A percentile compares a stretch with the other conserved stretches of the same genome.
Conservation (phyloP, 1,140 invertebrate species). For the Brachystomella parvula region DNA sequence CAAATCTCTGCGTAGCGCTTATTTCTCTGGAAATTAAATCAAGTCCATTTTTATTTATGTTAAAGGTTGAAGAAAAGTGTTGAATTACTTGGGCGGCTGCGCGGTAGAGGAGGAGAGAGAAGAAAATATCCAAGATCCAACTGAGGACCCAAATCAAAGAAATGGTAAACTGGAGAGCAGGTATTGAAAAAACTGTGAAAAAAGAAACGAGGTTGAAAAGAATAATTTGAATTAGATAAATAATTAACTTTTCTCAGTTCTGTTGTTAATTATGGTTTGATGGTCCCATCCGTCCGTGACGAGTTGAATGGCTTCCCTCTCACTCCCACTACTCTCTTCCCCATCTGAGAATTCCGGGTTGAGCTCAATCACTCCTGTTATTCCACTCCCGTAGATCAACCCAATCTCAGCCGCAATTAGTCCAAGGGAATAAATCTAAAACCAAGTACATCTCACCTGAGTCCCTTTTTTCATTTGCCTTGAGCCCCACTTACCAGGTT, state of each 20-base stretch:
- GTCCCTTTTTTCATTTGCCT: neutral
- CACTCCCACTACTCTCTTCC: neutral
- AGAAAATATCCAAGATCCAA: slow-evolving; percentile 5
- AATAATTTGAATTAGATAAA: neutral
- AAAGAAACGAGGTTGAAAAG: neutral
- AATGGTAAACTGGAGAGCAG: neutral
- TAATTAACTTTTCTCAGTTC: neutral
- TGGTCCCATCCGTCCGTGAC: neutral
- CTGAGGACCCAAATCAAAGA: neutral
- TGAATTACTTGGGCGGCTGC: neutral
- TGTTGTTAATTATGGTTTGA: neutral
- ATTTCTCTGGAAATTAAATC: neutral
- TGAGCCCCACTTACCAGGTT: neutral
- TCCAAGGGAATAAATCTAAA: neutral
- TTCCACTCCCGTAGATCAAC: neutral
- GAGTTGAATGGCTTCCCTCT: neutral
- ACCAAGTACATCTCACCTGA: neutral
- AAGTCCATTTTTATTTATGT: neutral
- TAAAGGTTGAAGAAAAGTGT: neutral
- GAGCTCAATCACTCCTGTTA: neutral
- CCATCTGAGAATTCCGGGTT: neutral
- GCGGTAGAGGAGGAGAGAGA: neutral
- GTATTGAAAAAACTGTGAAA: slow-evolving; percentile 4
- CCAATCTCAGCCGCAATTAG: neutral
- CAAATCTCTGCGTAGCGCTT: neutral